These are phyloP conservation scores for Hylaeus volcanicus DNA, from an alignment of 1,140 invertebrate genomes.

Conservation along the genomic window DNA sequence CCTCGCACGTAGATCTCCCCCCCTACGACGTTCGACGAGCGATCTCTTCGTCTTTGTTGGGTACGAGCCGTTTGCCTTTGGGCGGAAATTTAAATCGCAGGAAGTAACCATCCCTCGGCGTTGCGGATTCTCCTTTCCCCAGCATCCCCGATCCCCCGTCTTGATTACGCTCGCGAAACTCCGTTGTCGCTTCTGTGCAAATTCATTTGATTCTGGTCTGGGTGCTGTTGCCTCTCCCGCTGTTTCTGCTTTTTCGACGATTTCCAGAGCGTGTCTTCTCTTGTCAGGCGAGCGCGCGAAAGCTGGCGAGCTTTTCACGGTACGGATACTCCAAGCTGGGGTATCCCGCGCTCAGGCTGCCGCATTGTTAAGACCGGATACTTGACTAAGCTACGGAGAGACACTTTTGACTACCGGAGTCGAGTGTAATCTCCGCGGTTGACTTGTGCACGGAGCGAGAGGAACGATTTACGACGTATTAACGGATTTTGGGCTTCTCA, in stretches of 20 bases:
- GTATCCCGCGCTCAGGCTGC: constrained; percentile 8
- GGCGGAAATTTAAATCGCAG: constrained; percentile 65
- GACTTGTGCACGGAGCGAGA: constrained; percentile 35
- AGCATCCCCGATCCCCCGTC: constrained; percentile 8
- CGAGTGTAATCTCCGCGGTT: constrained; percentile 54
- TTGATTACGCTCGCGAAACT: constrained; percentile 63
- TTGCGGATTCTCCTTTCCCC: constrained; percentile 39
- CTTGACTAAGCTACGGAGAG: constrained; percentile 51
- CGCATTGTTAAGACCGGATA: constrained; percentile 53
- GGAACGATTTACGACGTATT: constrained; percentile 53
- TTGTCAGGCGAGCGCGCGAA: constrained; percentile 10
- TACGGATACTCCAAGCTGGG: constrained; percentile 14
- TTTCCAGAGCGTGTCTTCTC: constrained; percentile 22
- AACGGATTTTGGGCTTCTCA: constrained; percentile 35
- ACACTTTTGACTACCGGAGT: constrained; percentile 56
- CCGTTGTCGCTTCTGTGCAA: constrained; percentile 55
- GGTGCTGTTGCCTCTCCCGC: too few relatives aligned
- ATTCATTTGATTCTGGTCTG: constrained; percentile 56
- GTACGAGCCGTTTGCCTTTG: constrained; percentile 56
- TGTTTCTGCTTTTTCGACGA: constrained; percentile 51
- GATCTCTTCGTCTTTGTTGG: not conserved
- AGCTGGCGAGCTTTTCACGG: constrained; percentile 26
- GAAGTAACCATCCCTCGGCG: constrained; percentile 34
- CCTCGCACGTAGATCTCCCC: constrained; percentile 18
- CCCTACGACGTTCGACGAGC: constrained; percentile 8